phyloP scores from a whole-genome alignment of 2,888 invertebrate species.

The Lepidocyrtinus sp. region DNA sequence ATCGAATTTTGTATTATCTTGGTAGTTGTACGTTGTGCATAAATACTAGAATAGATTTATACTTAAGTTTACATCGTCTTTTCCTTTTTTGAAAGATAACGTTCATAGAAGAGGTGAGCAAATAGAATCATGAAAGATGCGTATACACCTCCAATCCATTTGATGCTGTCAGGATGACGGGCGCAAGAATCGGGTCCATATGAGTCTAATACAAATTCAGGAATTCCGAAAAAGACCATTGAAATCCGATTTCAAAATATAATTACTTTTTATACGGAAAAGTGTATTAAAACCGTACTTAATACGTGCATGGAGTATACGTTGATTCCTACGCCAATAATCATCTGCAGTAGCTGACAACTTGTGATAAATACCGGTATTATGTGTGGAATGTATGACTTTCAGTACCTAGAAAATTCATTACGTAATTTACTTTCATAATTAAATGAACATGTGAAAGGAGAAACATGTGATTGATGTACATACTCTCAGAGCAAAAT shows the following conservation, averaged over 20 bases:
- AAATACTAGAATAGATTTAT: no score
- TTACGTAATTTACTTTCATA: not conserved
- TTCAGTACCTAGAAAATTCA: conserved; percentile 79
- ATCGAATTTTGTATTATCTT: no score
- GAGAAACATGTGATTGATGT: not conserved
- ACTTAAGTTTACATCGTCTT: conserved; percentile 10
- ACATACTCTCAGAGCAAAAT: conserved; percentile 56
- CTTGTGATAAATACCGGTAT: conserved; percentile 93
- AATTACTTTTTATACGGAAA: no score
- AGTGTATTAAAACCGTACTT: conserved; percentile 33
- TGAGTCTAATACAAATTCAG: conserved; percentile 25
- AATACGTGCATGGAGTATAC: conserved; percentile 56
- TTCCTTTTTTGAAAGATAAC: conserved; percentile 49
- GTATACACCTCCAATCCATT: conserved; percentile 55
- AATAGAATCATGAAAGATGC: conserved; percentile 55
- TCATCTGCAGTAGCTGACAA: conserved; percentile 94
- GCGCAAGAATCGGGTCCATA: conserved; percentile 55
- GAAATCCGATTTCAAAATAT: no score
- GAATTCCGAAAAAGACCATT: not conserved
- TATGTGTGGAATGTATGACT: conserved; percentile 84
- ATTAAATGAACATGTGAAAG: not conserved
- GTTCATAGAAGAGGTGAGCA: conserved; percentile 56
- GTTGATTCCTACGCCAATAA: conserved; percentile 92
- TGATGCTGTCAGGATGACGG: conserved; percentile 56
- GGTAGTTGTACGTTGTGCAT: no score